Conservation (phyloP, 2,113 vertebrate genomes). For the Ancistrus triradiatus region DNA sequence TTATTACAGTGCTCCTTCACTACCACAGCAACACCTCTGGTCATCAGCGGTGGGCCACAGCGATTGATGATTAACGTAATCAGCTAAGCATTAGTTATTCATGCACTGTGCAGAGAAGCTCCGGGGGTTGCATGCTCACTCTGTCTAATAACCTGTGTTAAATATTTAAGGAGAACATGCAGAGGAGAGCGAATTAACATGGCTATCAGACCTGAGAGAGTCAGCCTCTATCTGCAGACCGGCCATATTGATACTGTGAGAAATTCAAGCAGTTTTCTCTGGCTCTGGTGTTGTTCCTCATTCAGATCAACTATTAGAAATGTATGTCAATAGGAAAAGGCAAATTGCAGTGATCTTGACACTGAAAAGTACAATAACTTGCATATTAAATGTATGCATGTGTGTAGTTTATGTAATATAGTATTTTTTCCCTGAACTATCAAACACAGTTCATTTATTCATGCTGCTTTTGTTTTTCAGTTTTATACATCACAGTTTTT, state of each 20-base stretch:
- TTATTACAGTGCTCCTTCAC: conserved; percentile 65
- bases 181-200: conserved; percentile 67
- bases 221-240: conserved; percentile 57
- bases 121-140: conserved; percentile 69
- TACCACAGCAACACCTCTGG: conserved; percentile 59
- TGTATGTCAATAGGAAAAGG: too few species aligned
- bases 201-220: conserved; percentile 27
- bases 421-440: too few species aligned
- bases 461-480: too few species aligned
- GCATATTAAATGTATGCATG: too few species aligned
- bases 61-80: conserved; percentile 73
- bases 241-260: neutral
- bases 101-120: conserved; percentile 69
- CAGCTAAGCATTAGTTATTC: conserved; percentile 74
- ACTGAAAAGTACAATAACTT: too few species aligned
- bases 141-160: conserved; percentile 78
- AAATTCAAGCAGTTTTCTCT: too few species aligned
- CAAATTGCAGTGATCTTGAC: too few species aligned
- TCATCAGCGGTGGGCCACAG: conserved; percentile 57
- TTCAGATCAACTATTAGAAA: too few species aligned
- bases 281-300: too few species aligned
- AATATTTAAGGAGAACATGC: conserved; percentile 75
- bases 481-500: too few species aligned
- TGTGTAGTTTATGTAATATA: too few species aligned
- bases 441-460: too few species aligned